phyloP scores from a whole-genome alignment of 2,888 invertebrate genomes.

The Tanypteryx hageni region DNA sequence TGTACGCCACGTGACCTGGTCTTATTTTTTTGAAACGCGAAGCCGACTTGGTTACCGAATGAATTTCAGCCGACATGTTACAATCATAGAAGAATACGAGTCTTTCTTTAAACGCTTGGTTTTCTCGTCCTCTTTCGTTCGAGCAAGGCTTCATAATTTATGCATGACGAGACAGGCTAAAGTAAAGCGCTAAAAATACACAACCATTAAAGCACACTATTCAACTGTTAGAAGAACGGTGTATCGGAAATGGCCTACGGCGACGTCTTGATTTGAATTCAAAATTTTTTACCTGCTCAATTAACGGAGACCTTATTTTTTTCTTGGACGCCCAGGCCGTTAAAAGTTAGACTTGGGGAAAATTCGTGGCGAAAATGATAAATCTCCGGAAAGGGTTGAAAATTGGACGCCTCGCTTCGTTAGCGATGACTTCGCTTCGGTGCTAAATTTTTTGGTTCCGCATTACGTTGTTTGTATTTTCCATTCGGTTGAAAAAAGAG shows the following conservation, averaged over 20 bases:
- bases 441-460: neutral
- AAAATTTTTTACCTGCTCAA: neutral
- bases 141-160: neutral
- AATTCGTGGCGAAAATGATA: too few relatives aligned
- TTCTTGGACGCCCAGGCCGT: neutral
- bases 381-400: neutral
- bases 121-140: neutral
- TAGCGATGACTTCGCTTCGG: neutral
- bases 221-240: neutral
- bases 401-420: neutral
- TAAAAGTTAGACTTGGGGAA: too few relatives aligned
- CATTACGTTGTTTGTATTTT: neutral
- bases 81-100: slow-evolving; percentile 2
- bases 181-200: neutral
- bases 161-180: neutral
- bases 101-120: neutral
- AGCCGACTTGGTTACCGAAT: neutral
- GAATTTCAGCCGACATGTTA: neutral
- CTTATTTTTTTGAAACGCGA: too few relatives aligned
- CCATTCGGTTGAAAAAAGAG: neutral
- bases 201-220: neutral
- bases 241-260: neutral
- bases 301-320: neutral
- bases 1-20: too few relatives aligned
- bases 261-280: neutral